A percentile compares a stretch with the other conserved stretches of the same genome.
Conservation (phyloP, 1,140 invertebrate species). For the Apolygus lucorum region DNA sequence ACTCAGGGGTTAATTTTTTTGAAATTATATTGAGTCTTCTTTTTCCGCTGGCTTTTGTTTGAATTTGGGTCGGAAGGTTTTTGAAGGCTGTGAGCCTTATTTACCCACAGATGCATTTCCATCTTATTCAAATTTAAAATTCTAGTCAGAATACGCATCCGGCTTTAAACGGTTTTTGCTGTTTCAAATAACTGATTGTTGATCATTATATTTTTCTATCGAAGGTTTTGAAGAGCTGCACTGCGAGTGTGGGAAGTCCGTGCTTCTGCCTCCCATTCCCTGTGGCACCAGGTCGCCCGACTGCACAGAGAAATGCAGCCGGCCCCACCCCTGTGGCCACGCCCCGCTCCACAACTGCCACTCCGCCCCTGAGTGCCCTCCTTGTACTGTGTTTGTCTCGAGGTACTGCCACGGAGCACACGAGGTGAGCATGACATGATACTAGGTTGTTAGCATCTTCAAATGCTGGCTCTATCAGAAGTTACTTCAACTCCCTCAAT, state of each 20-base stretch:
- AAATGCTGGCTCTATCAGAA: too few relatives aligned
- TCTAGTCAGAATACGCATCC: too few relatives aligned
- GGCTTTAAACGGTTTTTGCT: not conserved
- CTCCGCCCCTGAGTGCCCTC: conserved; percentile 69
- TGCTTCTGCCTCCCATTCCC: conserved; percentile 79
- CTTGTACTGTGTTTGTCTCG: conserved; percentile 80
- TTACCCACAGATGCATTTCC: too few relatives aligned
- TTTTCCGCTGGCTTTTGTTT: too few relatives aligned
- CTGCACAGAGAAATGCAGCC: conserved; percentile 67
- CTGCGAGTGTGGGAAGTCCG: conserved; percentile 80
- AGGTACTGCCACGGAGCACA: conserved; percentile 84
- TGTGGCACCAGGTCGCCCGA: conserved; percentile 78
- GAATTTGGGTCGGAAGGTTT: too few relatives aligned
- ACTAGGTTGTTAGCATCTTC: conserved; percentile 7
- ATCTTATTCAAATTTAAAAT: too few relatives aligned
- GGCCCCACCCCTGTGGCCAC: conserved; percentile 72
- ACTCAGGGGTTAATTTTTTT: too few relatives aligned
- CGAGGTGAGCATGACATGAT: conserved; percentile 55
- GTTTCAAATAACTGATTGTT: not conserved
- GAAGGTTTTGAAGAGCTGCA: conserved; percentile 80
- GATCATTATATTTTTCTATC: not conserved
- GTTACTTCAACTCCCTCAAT: too few relatives aligned
- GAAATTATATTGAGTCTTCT: too few relatives aligned
- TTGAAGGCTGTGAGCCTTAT: too few relatives aligned
- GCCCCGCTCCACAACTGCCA: conserved; percentile 70